Evolutionary conservation across 2,888 invertebrate species (phyloP), one percentile per base, ranked within the genome.

Genomic region (Orgyia antiqua): DNA sequence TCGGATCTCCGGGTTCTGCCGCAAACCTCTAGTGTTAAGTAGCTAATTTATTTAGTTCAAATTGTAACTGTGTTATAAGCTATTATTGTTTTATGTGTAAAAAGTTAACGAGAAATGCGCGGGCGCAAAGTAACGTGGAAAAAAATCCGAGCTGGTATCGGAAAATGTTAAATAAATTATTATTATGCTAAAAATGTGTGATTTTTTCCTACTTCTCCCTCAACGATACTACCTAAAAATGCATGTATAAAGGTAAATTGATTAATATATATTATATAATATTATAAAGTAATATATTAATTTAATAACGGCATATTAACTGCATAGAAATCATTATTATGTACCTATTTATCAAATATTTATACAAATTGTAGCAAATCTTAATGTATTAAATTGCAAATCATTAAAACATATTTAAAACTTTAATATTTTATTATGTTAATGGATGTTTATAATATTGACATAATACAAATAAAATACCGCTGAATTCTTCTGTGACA

Each of bases 81-180:
- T 28, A 10, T 29, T 31, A 15, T 33, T 53, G 46, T 39, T 27
- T 29, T 43, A 42, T 26, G 32, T 36, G 18, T 43, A 6, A 4
- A 6, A 15, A 15, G 51, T 25, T 29, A 27, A 24, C 29, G 32
- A 30, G 27, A 12, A 28, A 23, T 39, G 51, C 40, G 51, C 51
- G 21, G 48, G 51, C 55, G 55, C 51, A 51, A 33, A 29, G 33
- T 36, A 10, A 30, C 27, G 24, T 29, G n/a, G 31, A 25, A 6
- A 24, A 7, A 9, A 20, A 23, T 9, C 23, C 40, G 54, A 51
- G 51, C 51, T 43, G 50, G 54, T 37, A 33, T 51, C 50, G 51
- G 35, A 15, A 20, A 15, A 28, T 44, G 39, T 44, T 51, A 4
- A 45, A 37, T 37, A 37, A 38, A 48, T 45, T 25, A 6, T 13